Conservation (phyloP, 2,888 invertebrate genomes). For the Orthonychiurus folsomi region DNA sequence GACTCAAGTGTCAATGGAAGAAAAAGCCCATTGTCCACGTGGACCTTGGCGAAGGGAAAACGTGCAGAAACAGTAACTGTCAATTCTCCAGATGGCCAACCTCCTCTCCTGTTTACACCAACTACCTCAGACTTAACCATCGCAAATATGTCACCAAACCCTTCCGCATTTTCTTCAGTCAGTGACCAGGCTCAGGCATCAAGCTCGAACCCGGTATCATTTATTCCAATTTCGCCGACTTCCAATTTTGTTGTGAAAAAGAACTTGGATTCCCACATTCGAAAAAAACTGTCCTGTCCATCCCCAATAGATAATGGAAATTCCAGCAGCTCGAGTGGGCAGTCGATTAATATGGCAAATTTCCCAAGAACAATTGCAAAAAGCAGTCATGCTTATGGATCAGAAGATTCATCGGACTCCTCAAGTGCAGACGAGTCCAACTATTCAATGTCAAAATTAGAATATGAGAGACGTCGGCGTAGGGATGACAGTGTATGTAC, state of each 20-base stretch:
- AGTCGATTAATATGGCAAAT: neutral
- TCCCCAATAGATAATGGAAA: neutral
- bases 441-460: neutral
- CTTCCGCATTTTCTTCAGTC: neutral
- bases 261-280: neutral
- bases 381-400: neutral
- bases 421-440: conserved; percentile 31
- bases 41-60: conserved; percentile 28
- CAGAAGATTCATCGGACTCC: conserved; percentile 21
- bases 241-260: neutral
- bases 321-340: neutral
- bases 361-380: neutral
- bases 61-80: conserved; percentile 34
- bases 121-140: neutral
- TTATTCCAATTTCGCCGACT: neutral
- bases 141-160: neutral
- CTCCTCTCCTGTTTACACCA: conserved; percentile 27
- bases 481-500: neutral
- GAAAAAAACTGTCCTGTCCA: neutral
- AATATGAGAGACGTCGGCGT: neutral
- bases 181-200: neutral
- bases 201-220: neutral
- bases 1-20: conserved; percentile 37
- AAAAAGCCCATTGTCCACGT: conserved; percentile 30
- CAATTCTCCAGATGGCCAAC: conserved; percentile 30